Conservation (phyloP, 2,888 invertebrate species). For the Ichneumoninae sp. region DNA sequence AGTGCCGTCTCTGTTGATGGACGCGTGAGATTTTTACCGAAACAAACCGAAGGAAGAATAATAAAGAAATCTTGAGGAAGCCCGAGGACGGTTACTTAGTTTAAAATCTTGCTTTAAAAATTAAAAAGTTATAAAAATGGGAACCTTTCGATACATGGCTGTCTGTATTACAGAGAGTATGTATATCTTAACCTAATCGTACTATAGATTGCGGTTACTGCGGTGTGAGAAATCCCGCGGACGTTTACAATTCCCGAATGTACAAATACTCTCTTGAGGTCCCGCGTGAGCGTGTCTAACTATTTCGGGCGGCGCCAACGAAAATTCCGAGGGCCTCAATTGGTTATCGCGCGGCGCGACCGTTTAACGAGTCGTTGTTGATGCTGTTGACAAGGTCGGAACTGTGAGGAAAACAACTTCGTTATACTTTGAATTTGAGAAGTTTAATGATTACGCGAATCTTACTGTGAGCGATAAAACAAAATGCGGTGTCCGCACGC, state of each 20-base stretch:
- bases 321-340: constrained; percentile 82
- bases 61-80: constrained; percentile 12
- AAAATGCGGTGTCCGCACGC: neutral
- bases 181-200: constrained; percentile 7
- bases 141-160: neutral
- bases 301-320: constrained; percentile 81
- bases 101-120: no score
- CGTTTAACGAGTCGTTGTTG: constrained; percentile 75
- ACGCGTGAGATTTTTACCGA: constrained; percentile 53
- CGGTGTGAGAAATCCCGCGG: constrained; percentile 62
- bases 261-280: constrained; percentile 70
- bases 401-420: neutral
- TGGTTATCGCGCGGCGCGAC: constrained; percentile 79
- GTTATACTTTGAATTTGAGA: neutral
- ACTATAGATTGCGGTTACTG: constrained; percentile 23
- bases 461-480: constrained; percentile 38
- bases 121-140: neutral
- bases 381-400: neutral
- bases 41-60: constrained; percentile 15
- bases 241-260: constrained; percentile 47
- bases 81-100: neutral
- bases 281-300: constrained; percentile 69
- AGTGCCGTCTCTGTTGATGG: neutral
- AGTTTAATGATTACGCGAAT: constrained; percentile 39
- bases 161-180: constrained; percentile 9